These are phyloP conservation scores for Chesias legatella DNA, from an alignment of 2,888 invertebrate species.

Conservation along the genomic window DNA sequence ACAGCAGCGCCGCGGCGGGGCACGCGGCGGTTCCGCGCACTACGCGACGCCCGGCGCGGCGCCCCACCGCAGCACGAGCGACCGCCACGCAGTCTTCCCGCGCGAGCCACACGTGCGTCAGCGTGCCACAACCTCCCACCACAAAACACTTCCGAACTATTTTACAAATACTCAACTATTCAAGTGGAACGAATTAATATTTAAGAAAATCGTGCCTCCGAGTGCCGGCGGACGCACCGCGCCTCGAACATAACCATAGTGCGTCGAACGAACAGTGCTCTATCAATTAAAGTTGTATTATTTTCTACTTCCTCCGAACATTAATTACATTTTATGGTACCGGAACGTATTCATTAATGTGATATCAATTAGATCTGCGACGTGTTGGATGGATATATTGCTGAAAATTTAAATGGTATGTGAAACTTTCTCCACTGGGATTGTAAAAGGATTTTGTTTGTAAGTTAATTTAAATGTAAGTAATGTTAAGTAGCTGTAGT, in stretches of 20 bases:
- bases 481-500: neutral
- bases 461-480: constrained; percentile 2
- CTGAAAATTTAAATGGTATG: constrained; percentile 68
- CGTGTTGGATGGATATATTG: constrained; percentile 52
- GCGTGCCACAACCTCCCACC: constrained; percentile 55
- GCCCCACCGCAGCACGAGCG: constrained; percentile 57
- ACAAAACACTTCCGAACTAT: constrained; percentile 54
- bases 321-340: constrained; percentile 69
- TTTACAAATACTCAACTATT: constrained; percentile 44
- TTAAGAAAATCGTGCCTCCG: constrained; percentile 39
- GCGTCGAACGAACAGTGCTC: constrained; percentile 56
- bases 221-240: constrained; percentile 41
- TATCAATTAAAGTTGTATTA: constrained; percentile 65
- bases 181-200: constrained; percentile 49
- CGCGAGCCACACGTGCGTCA: constrained; percentile 76
- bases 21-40: constrained; percentile 46
- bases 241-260: constrained; percentile 37
- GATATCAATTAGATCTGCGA: constrained; percentile 46
- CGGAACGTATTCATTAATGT: constrained; percentile 68
- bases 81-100: constrained; percentile 80
- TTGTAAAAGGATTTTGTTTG: constrained; percentile 20
- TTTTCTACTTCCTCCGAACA: constrained; percentile 67
- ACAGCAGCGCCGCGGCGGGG: constrained; percentile 53
- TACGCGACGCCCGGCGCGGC: constrained; percentile 42
- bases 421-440: constrained; percentile 39